These are phyloP conservation scores for Distichodus sexfasciatus DNA, from an alignment of 2,797 vertebrate genomes.

Conservation along the genomic window DNA sequence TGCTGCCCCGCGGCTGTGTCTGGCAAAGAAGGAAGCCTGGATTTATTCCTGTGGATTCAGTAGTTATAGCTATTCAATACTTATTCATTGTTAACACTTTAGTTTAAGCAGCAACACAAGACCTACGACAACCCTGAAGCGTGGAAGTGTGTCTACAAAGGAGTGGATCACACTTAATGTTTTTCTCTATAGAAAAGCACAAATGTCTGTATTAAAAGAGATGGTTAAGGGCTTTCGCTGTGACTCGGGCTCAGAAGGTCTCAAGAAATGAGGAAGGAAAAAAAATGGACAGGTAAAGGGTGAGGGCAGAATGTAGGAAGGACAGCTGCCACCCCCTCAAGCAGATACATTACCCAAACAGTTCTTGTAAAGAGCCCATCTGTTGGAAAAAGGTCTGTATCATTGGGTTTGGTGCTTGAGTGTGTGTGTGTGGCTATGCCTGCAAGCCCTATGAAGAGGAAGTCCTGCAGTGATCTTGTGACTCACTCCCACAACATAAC, in stretches of 20 bases:
- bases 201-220: not conserved
- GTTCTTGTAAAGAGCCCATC: slow-evolving; percentile 76
- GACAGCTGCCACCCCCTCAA: slow-evolving; percentile 75
- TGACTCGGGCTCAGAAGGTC: not conserved
- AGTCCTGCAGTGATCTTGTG: not conserved
- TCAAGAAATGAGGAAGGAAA: slow-evolving; percentile 34
- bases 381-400: slow-evolving; percentile 70
- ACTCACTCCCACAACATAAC: slow-evolving; percentile 12
- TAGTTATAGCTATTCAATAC: slow-evolving; percentile 44
- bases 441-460: slow-evolving; percentile 51
- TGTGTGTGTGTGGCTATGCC: slow-evolving; percentile 55
- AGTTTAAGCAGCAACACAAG: slow-evolving; percentile 15
- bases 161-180: not conserved
- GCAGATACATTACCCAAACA: slow-evolving; percentile 74
- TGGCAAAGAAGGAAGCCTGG: slow-evolving; percentile 20
- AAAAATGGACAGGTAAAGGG: slow-evolving; percentile 37
- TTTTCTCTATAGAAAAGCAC: not conserved
- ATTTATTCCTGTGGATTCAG: slow-evolving; percentile 53
- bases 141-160: not conserved
- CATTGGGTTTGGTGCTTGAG: slow-evolving; percentile 56
- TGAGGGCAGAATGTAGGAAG: slow-evolving; percentile 67
- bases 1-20: slow-evolving; percentile 40
- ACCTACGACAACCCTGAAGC: not conserved
- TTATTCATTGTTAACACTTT: slow-evolving; percentile 26
- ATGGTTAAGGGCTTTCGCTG: not conserved